Evolutionary conservation across 1,140 invertebrate species (phyloP).

Genomic region (Drosophila tristis): DNA sequence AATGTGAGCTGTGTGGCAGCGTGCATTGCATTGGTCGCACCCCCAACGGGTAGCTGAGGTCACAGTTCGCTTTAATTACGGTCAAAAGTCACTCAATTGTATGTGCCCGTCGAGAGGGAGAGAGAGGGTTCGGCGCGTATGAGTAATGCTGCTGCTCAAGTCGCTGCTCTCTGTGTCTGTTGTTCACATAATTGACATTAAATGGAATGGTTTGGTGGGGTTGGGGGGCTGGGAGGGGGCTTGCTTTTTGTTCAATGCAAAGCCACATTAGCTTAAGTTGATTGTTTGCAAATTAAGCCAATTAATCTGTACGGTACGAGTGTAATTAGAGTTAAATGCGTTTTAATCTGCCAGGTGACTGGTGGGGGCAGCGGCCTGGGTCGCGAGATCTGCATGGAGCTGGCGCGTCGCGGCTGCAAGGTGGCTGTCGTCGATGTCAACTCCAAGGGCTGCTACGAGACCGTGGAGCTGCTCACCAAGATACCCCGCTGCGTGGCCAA

Average conservation of each 20-base stretch:
- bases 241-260: slow-evolving; percentile 47
- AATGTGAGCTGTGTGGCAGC: neutral
- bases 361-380: slow-evolving; percentile 82
- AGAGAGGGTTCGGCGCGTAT: slow-evolving; percentile 34
- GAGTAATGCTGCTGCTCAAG: slow-evolving; percentile 41
- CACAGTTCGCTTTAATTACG: slow-evolving; percentile 69
- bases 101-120: neutral
- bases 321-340: slow-evolving; percentile 49
- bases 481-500: slow-evolving; percentile 70
- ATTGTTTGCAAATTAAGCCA: slow-evolving; percentile 78
- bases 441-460: slow-evolving; percentile 78
- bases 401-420: slow-evolving; percentile 78
- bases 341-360: slow-evolving; percentile 61
- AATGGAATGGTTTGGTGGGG: slow-evolving; percentile 9
- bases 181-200: slow-evolving; percentile 44
- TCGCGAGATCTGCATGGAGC: slow-evolving; percentile 74
- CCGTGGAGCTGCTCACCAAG: slow-evolving; percentile 68
- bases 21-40: neutral
- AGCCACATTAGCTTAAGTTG: slow-evolving; percentile 44
- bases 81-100: slow-evolving; percentile 76
- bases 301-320: slow-evolving; percentile 56
- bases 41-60: slow-evolving; percentile 34
- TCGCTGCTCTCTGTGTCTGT: slow-evolving; percentile 4
- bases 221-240: no score
- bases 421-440: slow-evolving; percentile 81